Evolutionary conservation across 2,888 invertebrate genomes (phyloP).

Genomic region (Gandaritis pyraliata): DNA sequence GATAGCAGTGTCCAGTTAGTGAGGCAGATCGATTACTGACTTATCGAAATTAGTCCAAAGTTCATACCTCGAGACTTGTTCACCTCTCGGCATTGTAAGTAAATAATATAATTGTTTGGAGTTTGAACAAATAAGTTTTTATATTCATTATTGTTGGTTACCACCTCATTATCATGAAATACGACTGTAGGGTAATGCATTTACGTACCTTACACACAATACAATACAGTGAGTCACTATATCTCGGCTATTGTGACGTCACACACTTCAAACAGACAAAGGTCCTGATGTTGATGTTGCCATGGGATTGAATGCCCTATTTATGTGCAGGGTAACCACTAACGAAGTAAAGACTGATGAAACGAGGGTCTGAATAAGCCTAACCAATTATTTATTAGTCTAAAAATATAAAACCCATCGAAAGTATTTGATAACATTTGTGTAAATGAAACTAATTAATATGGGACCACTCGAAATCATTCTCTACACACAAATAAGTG

Average conservation of each 20-base stretch:
- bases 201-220: constrained; percentile 5
- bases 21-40: neutral
- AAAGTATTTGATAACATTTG: too few relatives aligned
- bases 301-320: constrained; percentile 26
- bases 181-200: neutral
- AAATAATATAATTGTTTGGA: constrained; percentile 9
- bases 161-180: constrained; percentile 15
- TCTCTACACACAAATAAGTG: too few relatives aligned
- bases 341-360: too few relatives aligned
- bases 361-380: constrained; percentile 17
- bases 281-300: constrained; percentile 17
- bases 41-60: constrained; percentile 3
- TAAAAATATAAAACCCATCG: too few relatives aligned
- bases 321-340: constrained; percentile 35
- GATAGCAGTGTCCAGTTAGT: neutral
- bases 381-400: too few relatives aligned
- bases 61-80: constrained; percentile 5
- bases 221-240: constrained; percentile 22
- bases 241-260: constrained; percentile 24
- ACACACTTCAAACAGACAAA: constrained; percentile 23
- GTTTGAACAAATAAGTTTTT: constrained; percentile 8
- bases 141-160: constrained; percentile 7
- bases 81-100: constrained; percentile 9
- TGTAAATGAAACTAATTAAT: too few relatives aligned
- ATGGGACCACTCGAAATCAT: too few relatives aligned